Percentiles rank a stretch among this genome's conserved stretches.
Evolutionary conservation across 2,113 vertebrate species (phyloP).

Genomic region (Peucedramus taeniatus): DNA sequence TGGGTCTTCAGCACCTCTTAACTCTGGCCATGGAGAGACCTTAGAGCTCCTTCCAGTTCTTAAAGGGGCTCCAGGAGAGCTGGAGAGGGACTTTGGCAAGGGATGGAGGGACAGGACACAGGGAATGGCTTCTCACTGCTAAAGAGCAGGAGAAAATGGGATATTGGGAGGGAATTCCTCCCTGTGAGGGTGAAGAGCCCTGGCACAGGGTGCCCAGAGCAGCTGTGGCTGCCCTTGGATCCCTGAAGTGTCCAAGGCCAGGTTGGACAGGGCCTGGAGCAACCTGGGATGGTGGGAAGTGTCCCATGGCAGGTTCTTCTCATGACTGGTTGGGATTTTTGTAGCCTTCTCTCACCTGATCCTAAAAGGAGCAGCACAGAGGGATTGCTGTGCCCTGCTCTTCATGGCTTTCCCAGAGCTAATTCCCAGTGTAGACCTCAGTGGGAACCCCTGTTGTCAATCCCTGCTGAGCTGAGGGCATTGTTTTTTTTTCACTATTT

Average conservation of each 20-base stretch:
- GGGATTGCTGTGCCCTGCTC: not conserved
- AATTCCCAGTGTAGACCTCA: not conserved
- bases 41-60: not conserved
- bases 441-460: not conserved
- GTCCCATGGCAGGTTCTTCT: not conserved
- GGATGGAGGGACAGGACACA: not conserved
- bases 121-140: not conserved
- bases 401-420: not conserved
- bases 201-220: fast-evolving
- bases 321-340: not conserved
- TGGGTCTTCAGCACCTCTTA: not conserved
- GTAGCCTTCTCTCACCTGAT: not conserved
- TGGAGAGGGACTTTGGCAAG: not conserved
- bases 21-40: not conserved
- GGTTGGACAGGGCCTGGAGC: fast-evolving
- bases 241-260: not conserved
- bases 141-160: too few species aligned
- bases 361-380: not conserved
- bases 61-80: not conserved
- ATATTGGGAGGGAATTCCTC: fast-evolving
- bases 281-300: fast-evolving
- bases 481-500: not conserved
- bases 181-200: fast-evolving
- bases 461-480: not conserved
- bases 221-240: not conserved